Conservation (phyloP, 1,140 invertebrate genomes). For the Ceratosolen fusciceps region DNA sequence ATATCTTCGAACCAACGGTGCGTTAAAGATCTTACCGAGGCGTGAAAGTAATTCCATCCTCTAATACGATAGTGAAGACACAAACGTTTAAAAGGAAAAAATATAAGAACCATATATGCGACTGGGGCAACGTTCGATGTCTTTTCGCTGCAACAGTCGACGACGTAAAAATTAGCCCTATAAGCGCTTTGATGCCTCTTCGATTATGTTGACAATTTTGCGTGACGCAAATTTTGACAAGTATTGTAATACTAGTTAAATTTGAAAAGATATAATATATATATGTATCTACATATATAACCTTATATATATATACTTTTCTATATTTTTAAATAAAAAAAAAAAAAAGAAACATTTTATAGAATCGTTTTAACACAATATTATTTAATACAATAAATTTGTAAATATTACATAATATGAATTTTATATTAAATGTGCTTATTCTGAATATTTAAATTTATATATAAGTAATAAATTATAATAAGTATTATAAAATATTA, state of each 20-base stretch:
- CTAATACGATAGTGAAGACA: conserved; percentile 23
- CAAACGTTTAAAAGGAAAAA: conserved; percentile 32
- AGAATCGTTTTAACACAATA: too few species aligned
- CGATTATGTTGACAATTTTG: conserved; percentile 4
- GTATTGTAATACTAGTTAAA: neutral
- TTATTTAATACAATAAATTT: too few species aligned
- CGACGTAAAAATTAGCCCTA: conserved; percentile 23
- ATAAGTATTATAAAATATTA: too few species aligned
- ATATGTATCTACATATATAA: too few species aligned
- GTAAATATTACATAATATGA: too few species aligned
- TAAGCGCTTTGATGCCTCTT: conserved; percentile 2
- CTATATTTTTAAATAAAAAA: too few species aligned
- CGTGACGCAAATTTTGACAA: neutral
- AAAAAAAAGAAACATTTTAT: too few species aligned
- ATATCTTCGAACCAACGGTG: conserved; percentile 15
- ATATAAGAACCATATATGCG: conserved; percentile 32
- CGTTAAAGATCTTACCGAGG: conserved; percentile 20
- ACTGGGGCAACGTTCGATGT: neutral
- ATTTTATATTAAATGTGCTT: too few species aligned
- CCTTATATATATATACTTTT: too few species aligned
- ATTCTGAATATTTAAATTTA: too few species aligned
- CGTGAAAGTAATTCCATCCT: conserved; percentile 5
- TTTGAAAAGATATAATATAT: too few species aligned
- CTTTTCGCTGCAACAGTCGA: neutral
- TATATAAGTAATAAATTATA: too few species aligned